Conservation (phyloP, 2,113 vertebrate genomes). For the Pao palembangensis region DNA sequence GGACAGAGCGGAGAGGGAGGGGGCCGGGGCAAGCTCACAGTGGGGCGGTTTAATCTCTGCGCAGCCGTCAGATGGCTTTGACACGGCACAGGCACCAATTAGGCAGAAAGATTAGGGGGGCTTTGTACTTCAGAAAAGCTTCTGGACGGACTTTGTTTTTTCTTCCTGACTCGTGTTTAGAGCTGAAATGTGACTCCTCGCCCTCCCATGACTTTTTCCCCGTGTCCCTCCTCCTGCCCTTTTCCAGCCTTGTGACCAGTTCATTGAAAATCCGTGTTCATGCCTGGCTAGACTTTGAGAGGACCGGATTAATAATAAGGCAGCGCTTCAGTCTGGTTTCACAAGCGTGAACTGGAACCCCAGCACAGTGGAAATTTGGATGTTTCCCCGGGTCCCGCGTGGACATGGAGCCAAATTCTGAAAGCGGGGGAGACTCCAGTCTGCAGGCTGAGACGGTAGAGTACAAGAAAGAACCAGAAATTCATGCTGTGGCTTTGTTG, state of each 20-base stretch:
- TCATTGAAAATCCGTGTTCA: conserved; percentile 50
- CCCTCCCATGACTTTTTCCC: conserved; percentile 23
- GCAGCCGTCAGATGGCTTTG: conserved; percentile 64
- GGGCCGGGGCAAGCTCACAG: conserved; percentile 12
- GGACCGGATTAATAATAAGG: conserved; percentile 58
- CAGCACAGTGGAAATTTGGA: conserved; percentile 1
- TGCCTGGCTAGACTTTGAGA: conserved; percentile 67
- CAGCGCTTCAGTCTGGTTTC: conserved; percentile 20
- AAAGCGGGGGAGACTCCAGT: conserved; percentile 15
- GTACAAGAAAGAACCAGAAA: background rate
- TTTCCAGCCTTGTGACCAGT: conserved; percentile 9
- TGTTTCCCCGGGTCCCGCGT: conserved; percentile 30
- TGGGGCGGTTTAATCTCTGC: conserved; percentile 62
- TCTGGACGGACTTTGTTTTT: conserved; percentile 36
- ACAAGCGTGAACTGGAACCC: conserved; percentile 7
- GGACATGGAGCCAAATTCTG: conserved; percentile 29
- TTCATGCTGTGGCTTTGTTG: too few relatives aligned
- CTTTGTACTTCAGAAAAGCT: conserved; percentile 62
- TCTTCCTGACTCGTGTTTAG: conserved; percentile 42
- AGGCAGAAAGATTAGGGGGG: conserved; percentile 63
- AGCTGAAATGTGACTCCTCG: conserved; percentile 40
- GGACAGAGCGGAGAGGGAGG: conserved; percentile 25
- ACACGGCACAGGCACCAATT: conserved; percentile 62
- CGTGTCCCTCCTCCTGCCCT: conserved; percentile 9
- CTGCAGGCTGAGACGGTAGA: conserved; percentile 41